Evolutionary conservation across 1,140 invertebrate genomes (phyloP), one percentile per base, ranked within the genome.

Genomic region (Hestina assimilis): DNA sequence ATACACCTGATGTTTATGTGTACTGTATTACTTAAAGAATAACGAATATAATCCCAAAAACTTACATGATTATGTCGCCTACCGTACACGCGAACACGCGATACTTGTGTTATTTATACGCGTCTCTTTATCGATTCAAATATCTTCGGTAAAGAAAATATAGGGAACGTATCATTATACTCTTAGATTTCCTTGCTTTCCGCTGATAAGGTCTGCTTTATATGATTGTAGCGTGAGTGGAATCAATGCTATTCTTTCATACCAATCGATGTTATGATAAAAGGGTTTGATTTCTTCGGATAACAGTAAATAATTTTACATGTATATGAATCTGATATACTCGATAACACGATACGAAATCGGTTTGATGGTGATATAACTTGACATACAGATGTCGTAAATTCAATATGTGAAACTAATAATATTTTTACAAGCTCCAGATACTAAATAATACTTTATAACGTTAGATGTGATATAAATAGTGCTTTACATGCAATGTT

Each of bases 11-110:
- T 19, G 1, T 19, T 1, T 17, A 43, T 19, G 24, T 23, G 26
- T 19, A 12, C 42, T 55, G 26, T 46, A 46, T 20, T 8, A 6
- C 52, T 4, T 7, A 46, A 15, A 21, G 0, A 45, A 46, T 46
- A 55, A 28, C 38, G 52, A 20, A 19, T 33, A 55, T 33, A 55
- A 26, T 55, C 21, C 9, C 45, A 46, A 14, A 38, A 20, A 54
- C 28, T 40, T 11, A 38, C 12, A 1, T 21, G n/a, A 3, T 8
- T 9, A 31, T 53, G 21, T 43, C 28, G 31, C 19, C 26, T 1
- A 45, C 35, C 20, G 51, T 55, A 55, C 52, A 55, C 50, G 50
- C 50, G 24, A 52, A 38, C 52, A 55, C 52, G 52, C 52, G 52
- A 55, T 46, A 15, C 42, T 11, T 43, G 12, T 31, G 51, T 53